A percentile compares a stretch with the other conserved stretches of the same genome.
These are phyloP conservation scores for Pedicia rivosa DNA, from an alignment of 2,888 invertebrate genomes.

Conservation along the genomic window DNA sequence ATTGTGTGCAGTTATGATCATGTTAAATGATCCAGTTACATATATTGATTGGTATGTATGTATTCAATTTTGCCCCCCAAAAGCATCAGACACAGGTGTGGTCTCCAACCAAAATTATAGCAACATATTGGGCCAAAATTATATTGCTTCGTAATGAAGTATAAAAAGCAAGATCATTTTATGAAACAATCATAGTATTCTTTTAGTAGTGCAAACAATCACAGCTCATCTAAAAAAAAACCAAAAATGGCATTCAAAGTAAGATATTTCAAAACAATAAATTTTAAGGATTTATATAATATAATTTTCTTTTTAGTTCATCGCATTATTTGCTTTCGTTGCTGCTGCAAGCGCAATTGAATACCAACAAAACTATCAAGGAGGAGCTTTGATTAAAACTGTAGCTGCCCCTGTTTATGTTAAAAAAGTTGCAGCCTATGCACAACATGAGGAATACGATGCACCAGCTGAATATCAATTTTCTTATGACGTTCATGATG, in stretches of 20 bases:
- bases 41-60: too few species aligned
- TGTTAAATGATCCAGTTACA: too few species aligned
- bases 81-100: too few species aligned
- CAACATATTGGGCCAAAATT: too few species aligned
- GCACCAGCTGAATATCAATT: slow-evolving; percentile 34
- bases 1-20: too few species aligned
- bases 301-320: neutral
- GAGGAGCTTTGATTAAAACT: neutral
- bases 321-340: neutral
- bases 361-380: neutral
- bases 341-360: neutral
- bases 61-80: too few species aligned
- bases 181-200: too few species aligned
- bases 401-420: slow-evolving; percentile 4
- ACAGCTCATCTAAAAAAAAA: too few species aligned
- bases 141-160: too few species aligned
- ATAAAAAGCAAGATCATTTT: too few species aligned
- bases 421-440: slow-evolving; percentile 1
- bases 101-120: too few species aligned
- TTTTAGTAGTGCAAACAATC: too few species aligned
- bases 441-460: slow-evolving; percentile 12
- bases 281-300: neutral
- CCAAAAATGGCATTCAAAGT: slow-evolving; percentile 2
- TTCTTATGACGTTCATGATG: slow-evolving; percentile 32
- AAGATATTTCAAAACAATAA: neutral